Conservation (phyloP, 2,113 vertebrate genomes). For the Periophthalmodon schlosseri region DNA sequence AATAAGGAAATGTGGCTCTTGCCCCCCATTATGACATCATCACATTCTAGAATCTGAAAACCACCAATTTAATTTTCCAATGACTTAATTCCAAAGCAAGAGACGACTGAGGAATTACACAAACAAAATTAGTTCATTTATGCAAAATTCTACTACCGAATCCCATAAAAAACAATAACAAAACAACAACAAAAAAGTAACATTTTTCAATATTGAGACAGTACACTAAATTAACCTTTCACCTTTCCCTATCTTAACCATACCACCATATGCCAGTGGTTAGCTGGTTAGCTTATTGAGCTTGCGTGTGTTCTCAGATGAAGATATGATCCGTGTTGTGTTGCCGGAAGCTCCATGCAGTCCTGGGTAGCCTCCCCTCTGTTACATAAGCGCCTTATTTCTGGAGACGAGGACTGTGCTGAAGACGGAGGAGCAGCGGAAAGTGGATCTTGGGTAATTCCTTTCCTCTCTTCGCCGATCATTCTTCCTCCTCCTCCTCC, state of each 20-base stretch:
- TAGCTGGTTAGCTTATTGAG: neutral
- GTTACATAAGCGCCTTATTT: conserved; percentile 12
- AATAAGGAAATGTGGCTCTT: too few species aligned
- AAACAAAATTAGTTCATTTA: too few species aligned
- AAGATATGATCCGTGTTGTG: neutral
- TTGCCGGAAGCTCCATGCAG: neutral
- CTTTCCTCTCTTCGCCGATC: conserved; percentile 14
- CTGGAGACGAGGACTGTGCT: conserved; percentile 25
- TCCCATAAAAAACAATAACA: too few species aligned
- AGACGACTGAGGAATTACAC: too few species aligned
- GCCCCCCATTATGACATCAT: too few species aligned
- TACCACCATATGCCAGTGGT: neutral
- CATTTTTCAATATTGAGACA: neutral
- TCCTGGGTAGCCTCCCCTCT: neutral
- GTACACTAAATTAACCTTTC: neutral
- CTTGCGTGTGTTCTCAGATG: neutral
- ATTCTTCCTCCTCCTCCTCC: conserved; percentile 23
- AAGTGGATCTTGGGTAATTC: conserved; percentile 58
- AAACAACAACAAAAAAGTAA: too few species aligned
- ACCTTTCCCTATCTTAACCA: neutral
- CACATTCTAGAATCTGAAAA: too few species aligned
- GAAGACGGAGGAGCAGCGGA: conserved; percentile 33
- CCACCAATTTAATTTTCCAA: too few species aligned
- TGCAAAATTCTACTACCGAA: too few species aligned
- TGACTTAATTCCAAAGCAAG: too few species aligned